phyloP scores from a whole-genome alignment of 2,113 vertebrate species.

The Felis chaus region DNA sequence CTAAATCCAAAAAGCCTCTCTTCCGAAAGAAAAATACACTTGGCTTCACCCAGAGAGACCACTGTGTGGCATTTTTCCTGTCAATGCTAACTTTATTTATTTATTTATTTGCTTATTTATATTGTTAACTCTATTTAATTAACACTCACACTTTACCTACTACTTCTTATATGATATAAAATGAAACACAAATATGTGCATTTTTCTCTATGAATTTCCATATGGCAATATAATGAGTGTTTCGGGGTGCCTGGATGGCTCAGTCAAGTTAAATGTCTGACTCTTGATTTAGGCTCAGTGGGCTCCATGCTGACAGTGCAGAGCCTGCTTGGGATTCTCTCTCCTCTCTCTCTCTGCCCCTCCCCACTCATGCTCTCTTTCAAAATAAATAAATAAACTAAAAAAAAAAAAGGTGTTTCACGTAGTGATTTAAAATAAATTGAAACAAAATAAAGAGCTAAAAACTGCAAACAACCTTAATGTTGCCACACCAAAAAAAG shows the following conservation, averaged over 20 bases:
- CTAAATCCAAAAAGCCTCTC: neutral
- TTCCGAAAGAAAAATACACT: neutral
- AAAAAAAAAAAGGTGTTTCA: neutral
- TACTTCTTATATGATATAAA: neutral
- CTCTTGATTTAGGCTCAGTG: too few species aligned
- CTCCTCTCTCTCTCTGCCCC: too few species aligned
- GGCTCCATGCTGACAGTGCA: too few species aligned
- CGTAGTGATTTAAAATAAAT: conserved; percentile 3
- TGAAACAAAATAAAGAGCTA: neutral
- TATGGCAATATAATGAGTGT: neutral
- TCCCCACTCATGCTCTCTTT: too few species aligned
- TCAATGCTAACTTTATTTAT: neutral
- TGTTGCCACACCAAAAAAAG: neutral
- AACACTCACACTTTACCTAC: neutral
- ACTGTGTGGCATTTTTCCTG: neutral
- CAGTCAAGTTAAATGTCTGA: too few species aligned
- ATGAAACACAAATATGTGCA: neutral
- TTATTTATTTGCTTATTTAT: too few species aligned
- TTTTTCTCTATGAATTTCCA: neutral
- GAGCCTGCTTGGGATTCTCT: too few species aligned
- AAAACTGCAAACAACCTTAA: neutral
- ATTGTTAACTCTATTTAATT: neutral
- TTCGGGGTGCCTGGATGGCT: neutral
- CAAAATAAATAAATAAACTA: too few species aligned
- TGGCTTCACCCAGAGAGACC: neutral